phyloP scores from a whole-genome alignment of 1,140 invertebrate genomes.

The Sycophaga agraensis region DNA sequence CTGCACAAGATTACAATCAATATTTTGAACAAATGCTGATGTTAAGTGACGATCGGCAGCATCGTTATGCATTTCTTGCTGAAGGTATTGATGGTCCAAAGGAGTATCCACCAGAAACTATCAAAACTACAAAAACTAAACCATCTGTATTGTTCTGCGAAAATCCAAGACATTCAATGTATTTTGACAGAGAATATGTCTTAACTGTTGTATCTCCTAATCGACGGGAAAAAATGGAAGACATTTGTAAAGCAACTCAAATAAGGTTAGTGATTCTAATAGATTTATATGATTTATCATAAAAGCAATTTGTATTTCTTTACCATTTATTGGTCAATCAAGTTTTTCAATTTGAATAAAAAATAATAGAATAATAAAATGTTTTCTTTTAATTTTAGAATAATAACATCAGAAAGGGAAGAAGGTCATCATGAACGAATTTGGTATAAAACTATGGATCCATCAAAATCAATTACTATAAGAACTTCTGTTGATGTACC shows the following conservation, averaged over 20 bases:
- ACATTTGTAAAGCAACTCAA: conserved; percentile 45
- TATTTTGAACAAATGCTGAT: conserved; percentile 50
- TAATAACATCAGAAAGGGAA: conserved; percentile 34
- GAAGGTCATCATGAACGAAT: conserved; percentile 35
- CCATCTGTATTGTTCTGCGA: conserved; percentile 44
- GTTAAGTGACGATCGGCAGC: conserved; percentile 38
- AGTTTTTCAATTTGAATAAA: too few relatives aligned
- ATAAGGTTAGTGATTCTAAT: conserved; percentile 26
- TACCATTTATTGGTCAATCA: not conserved
- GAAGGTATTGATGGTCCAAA: conserved; percentile 44
- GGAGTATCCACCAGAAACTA: conserved; percentile 47
- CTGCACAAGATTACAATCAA: conserved; percentile 45
- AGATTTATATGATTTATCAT: not conserved
- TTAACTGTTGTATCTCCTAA: conserved; percentile 40
- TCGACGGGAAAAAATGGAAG: conserved; percentile 47
- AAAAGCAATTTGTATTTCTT: too few relatives aligned
- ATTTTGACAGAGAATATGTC: conserved; percentile 39
- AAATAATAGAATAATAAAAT: too few relatives aligned
- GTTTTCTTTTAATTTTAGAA: conserved; percentile 28
- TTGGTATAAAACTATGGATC: conserved; percentile 39
- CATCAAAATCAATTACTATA: conserved; percentile 30
- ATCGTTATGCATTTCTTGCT: conserved; percentile 39
- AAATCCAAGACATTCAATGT: conserved; percentile 46
- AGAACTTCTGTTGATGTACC: conserved; percentile 28
- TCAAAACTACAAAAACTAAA: conserved; percentile 40